phyloP scores from a whole-genome alignment of 2,888 invertebrate genomes.

The Philonicus albiceps region DNA sequence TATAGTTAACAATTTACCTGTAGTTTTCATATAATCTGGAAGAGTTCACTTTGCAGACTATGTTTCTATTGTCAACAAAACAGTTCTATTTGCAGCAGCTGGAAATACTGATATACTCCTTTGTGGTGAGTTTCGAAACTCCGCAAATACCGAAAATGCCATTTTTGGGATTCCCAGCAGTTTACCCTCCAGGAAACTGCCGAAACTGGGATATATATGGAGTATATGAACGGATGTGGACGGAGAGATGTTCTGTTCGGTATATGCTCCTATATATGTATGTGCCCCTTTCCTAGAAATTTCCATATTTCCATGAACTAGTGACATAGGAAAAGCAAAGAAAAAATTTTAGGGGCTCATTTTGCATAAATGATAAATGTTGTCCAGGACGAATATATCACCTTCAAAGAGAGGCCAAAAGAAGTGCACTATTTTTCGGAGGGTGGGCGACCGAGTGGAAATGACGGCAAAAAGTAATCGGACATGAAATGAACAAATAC shows the following conservation, averaged over 20 bases:
- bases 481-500: conserved; percentile 40
- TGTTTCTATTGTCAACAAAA: conserved; percentile 20
- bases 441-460: not conserved
- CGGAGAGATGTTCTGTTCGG: not conserved
- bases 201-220: not conserved
- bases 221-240: not conserved
- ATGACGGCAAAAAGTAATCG: conserved; percentile 38
- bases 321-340: not conserved
- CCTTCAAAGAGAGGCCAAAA: not conserved
- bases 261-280: not conserved
- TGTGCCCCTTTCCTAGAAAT: not conserved
- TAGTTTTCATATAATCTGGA: not conserved
- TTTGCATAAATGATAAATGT: conserved; percentile 41
- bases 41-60: conserved; percentile 11
- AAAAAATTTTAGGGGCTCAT: conserved; percentile 31
- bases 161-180: conserved; percentile 20
- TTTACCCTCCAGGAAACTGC: not conserved
- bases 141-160: conserved; percentile 20
- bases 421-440: not conserved
- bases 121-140: conserved; percentile 22
- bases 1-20: conserved; percentile 15
- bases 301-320: conserved; percentile 34
- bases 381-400: conserved; percentile 40
- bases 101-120: conserved; percentile 4
- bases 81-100: conserved; percentile 6